Base-by-base conservation (phyloP, 1,140 invertebrate species). In the Drosophila sucinea region DNA sequence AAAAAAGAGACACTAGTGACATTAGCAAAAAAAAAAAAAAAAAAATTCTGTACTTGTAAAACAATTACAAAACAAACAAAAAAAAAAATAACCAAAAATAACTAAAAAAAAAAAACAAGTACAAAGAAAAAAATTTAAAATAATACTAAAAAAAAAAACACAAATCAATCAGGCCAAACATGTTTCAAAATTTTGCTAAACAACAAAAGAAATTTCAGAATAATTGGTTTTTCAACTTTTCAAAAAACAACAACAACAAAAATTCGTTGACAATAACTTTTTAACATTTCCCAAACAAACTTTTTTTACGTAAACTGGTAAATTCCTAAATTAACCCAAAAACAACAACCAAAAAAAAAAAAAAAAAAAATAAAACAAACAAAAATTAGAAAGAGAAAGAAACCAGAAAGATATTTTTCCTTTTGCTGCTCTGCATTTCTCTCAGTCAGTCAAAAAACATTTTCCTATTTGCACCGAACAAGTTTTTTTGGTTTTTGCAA, bases 1-100 rank as follows among this genome's bases (percentile, higher is more conserved):
- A 90, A 91, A 91, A 91, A 91, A 91, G 90, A 91, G 90, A 91
- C 90, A 91, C 90, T 91, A 91, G 90, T 91, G 90, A 91, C 90
- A 90, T 87, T 66, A 69, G 73, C 79, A 73, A 79, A 73, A 84
- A 79, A 73, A 64, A 71, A 85, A 77, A 69, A 70, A 73, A 70
- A 61, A 60, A 71, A 73, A 51, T 63, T 77, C 51, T 69, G 57
- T 77, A 75, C 75, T 79, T 73, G 77, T 73, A 58, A 72, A 58
- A 80, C 73, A 84, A 69, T 23, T 72, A 63, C 74, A 64, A 83
- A 40, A 63, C 74, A 64, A 83, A 40, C 70, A 64, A 70, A 66
- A 44, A 38, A 35, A 58, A 70, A 71, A 77, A 85, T 60, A 77
- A 76, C 40, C 40, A 83, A 65, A 71, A 72, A 55, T 62, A 65